Base-by-base conservation (phyloP, 2,888 invertebrate species). In the Tachina lurida region DNA sequence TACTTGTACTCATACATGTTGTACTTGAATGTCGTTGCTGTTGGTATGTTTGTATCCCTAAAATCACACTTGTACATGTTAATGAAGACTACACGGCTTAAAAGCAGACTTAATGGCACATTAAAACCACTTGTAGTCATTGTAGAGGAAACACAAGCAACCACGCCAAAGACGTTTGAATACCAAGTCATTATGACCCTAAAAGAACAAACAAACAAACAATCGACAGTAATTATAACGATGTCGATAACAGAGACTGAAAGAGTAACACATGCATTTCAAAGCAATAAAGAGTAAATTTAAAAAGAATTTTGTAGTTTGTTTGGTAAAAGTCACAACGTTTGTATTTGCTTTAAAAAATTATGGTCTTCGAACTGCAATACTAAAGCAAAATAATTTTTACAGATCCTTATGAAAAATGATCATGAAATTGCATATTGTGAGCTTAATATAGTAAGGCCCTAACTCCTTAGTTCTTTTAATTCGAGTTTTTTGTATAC, bases 51-150 rank as follows among this genome's bases (percentile, higher is more conserved):
- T 47, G 15, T 41, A 41, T 7, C 43, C 0, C 60, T 60, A 22
- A 45, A 62, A 58, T 67, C 13, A 12, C 49, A 62, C 63, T 79
- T 63, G 76, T 43, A 74, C 47, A 60, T 81, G 84, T 63, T 77
- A 84, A 84, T 84, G 84, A 84, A 80, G 71, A 73, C 67, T 54
- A 84, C 84, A 84, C 63, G 73, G 19, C 60, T 49, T 39, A 71
- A 71, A 58, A 49, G 43, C 65, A 76, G 76, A 76, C 84, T 67
- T 76, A 76, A 76, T 67, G 76, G 75, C 76, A 71, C 47, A 19
- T 77, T 58, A 62, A 60, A 49, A 56, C 19, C 63, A 65, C 71
- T 79, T 63, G 52, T 54, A 63, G 60, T 41, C 58, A 49, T 45
- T 19, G 70, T 15, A 58, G 5, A 19, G n/a, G 19, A 47, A 31